Evolutionary conservation across 1,140 invertebrate species (phyloP).

Genomic region (Cydia amplana): DNA sequence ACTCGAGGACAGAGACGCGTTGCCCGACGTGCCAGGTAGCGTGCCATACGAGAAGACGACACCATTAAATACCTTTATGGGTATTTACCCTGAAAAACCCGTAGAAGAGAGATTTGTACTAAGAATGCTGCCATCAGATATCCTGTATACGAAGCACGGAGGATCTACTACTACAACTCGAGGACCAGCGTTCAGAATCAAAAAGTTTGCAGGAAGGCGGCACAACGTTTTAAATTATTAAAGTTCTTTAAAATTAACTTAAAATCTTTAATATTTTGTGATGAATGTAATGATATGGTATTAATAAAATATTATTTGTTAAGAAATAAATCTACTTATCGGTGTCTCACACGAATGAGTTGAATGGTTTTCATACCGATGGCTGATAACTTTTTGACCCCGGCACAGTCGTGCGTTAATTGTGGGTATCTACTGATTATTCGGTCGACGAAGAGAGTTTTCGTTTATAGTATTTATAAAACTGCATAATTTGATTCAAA

Average conservation of each 20-base stretch:
- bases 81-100: background rate
- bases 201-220: background rate
- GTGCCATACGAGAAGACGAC: background rate
- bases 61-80: background rate
- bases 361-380: background rate
- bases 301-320: slow-evolving; percentile 4
- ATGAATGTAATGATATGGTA: background rate
- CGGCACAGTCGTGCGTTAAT: background rate
- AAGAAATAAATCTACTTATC: slow-evolving; percentile 12
- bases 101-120: slow-evolving; percentile 18
- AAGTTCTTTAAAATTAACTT: background rate
- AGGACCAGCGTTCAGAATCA: background rate
- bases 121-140: background rate
- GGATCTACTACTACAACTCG: background rate
- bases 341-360: background rate
- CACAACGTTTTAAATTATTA: background rate
- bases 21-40: slow-evolving; percentile 11
- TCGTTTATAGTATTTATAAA: background rate
- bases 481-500: background rate
- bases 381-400: background rate
- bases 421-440: background rate
- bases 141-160: background rate
- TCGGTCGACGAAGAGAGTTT: background rate
- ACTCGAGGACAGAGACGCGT: background rate
- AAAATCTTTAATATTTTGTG: background rate